Base-by-base conservation (phyloP, 2,888 invertebrate genomes). In the Therioaphis trifolii region DNA sequence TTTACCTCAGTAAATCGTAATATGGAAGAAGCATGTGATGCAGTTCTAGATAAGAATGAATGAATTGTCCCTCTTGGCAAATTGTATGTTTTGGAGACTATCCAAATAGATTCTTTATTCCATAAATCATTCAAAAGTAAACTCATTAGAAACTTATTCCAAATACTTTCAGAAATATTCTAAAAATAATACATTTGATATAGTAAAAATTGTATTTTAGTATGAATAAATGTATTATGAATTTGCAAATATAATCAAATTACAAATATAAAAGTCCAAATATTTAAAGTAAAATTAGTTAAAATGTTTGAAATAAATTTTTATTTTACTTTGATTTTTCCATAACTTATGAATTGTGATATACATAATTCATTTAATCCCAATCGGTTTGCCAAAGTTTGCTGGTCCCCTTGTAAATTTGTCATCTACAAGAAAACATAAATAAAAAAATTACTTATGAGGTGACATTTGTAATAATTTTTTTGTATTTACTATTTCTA, bases 91-190 rank as follows among this genome's bases (percentile, higher is more conserved):
- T 88, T 84, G 29, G 87, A 86, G 18, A 96, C 93, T 29, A 87
- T 88, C 86, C 93, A 91, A 40, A 95, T 88, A 0, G 93, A 91
- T 86, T 91, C 88, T 85, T 93, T 92, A 85, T 92, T 92, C 92
- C 94, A 93, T 29, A 96, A 89, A 86, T 96, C 95, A 87, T 93
- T 91, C 85, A 98, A 89, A 90, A 98, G 94, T 85, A 98, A 88
- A 12, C 97, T 95, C 85, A 95, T 89, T 88, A 95, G 98, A 89
- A 98, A 94, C 75, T 97, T 92, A 86, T 93, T 91, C 84, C 96
- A 87, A n/a, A 94, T 91, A 61, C 88, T 88, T 86, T 91, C 90
- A 0, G 92, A 89, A 12, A 93, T 89, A 86, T 89, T 90, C 93
- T 93, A 87, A 27, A 74, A 77, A 85, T 80, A 24, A 63, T 40